Evolutionary conservation across 2,888 invertebrate species (phyloP).

Genomic region (Eristalis pertinax): DNA sequence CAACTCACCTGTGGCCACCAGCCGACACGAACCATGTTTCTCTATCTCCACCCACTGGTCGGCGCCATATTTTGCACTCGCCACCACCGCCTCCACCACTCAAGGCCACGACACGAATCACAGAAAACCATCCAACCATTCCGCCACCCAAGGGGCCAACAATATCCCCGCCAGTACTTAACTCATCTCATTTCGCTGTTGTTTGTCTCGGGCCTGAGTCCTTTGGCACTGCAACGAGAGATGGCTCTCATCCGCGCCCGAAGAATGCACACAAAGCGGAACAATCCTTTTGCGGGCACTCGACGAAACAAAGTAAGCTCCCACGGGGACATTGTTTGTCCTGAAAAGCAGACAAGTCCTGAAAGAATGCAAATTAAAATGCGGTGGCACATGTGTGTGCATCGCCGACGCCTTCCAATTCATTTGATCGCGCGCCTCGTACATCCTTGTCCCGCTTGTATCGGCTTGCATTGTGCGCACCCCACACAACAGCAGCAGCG

Average conservation of each 20-base stretch:
- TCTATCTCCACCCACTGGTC: neutral
- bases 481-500: neutral
- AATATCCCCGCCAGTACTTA: slow-evolving; percentile 55
- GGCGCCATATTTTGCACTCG: neutral
- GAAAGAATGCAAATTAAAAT: neutral
- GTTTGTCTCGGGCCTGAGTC: slow-evolving; percentile 36
- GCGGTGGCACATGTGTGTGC: neutral
- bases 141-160: slow-evolving; percentile 52
- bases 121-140: slow-evolving; percentile 29
- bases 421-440: neutral
- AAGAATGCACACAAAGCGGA: neutral
- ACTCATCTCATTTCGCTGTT: slow-evolving; percentile 31
- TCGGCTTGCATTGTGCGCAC: neutral
- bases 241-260: neutral
- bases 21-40: neutral
- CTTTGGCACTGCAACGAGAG: slow-evolving; percentile 28
- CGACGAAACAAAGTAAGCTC: neutral
- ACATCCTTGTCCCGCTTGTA: neutral
- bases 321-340: neutral
- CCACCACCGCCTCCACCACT: neutral
- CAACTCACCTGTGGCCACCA: neutral
- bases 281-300: neutral
- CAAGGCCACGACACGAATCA: slow-evolving; percentile 4
- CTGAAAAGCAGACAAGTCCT: neutral
- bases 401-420: neutral